These are phyloP conservation scores for Ormia ochracea DNA, from an alignment of 2,888 invertebrate genomes.

Conservation along the genomic window DNA sequence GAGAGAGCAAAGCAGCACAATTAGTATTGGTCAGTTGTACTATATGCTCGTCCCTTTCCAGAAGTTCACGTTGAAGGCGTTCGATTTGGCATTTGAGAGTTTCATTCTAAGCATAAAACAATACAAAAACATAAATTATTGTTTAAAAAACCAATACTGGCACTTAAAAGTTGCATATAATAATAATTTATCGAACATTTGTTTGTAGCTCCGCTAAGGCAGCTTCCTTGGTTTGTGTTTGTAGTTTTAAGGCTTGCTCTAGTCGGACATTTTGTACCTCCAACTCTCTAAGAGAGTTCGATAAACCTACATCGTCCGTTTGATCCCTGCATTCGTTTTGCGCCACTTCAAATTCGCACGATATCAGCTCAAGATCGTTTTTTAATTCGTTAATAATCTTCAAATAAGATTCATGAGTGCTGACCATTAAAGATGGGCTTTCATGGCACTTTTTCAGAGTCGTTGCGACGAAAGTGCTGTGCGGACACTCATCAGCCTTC, in stretches of 20 bases:
- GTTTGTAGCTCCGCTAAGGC: constrained; percentile 51
- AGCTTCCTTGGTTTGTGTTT: constrained; percentile 47
- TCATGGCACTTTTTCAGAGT: constrained; percentile 66
- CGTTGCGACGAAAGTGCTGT: constrained; percentile 65
- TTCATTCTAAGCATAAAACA: constrained; percentile 67
- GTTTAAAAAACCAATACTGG: neutral
- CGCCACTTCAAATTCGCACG: constrained; percentile 71
- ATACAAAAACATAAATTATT: neutral
- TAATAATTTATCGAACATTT: constrained; percentile 57
- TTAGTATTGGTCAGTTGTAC: constrained; percentile 29
- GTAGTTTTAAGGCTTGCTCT: constrained; percentile 66
- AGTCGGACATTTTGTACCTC: constrained; percentile 69
- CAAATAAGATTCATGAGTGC: constrained; percentile 72
- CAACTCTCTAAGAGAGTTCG: constrained; percentile 65
- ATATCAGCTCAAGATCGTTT: constrained; percentile 72
- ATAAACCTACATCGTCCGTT: constrained; percentile 58
- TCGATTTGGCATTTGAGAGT: constrained; percentile 63
- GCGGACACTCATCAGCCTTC: constrained; percentile 68
- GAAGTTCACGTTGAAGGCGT: constrained; percentile 50
- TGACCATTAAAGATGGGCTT: constrained; percentile 61
- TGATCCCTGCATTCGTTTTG: constrained; percentile 65
- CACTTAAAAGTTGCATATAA: neutral
- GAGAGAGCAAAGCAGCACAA: constrained; percentile 20
- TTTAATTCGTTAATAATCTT: constrained; percentile 74
- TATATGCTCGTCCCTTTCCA: constrained; percentile 55